Conservation (phyloP, 2,888 invertebrate genomes). For the Sicus ferrugineus region DNA sequence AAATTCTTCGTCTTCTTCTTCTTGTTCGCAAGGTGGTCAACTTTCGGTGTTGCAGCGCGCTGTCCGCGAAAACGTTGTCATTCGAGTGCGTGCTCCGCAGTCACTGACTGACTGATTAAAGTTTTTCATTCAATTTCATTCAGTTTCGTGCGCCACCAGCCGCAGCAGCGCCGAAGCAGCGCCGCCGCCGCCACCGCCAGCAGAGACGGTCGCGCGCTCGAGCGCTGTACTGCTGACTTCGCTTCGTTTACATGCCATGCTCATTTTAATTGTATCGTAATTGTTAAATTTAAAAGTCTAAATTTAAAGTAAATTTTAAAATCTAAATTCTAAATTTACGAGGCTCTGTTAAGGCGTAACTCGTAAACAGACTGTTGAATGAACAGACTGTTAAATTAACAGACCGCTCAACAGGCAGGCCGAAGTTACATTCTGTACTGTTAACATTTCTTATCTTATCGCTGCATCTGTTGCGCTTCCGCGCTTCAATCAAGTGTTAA, state of each 20-base stretch:
- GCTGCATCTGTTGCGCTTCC: too few species aligned
- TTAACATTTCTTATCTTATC: too few species aligned
- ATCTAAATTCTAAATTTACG: too few species aligned
- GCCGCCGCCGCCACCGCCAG: background rate
- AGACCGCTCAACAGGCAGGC: too few species aligned
- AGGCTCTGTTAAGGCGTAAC: too few species aligned
- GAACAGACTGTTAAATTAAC: too few species aligned
- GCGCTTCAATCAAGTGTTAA: too few species aligned
- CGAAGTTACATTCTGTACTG: too few species aligned
- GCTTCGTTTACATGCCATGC: too few species aligned
- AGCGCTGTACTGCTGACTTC: too few species aligned
- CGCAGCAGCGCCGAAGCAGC: conserved; percentile 4
- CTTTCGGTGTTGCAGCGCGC: conserved; percentile 1
- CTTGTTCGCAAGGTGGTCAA: conserved; percentile 12
- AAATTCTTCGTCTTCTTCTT: conserved; percentile 13
- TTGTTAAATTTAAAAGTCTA: background rate
- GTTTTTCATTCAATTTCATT: conserved; percentile 36
- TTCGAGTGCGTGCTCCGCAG: conserved; percentile 45
- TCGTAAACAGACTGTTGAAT: too few species aligned
- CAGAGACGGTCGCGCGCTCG: too few species aligned
- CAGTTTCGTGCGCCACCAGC: conserved; percentile 21
- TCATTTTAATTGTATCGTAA: conserved; percentile 15
- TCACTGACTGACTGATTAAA: conserved; percentile 44
- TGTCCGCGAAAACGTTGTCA: conserved; percentile 43
- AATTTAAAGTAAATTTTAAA: background rate